phyloP scores from a whole-genome alignment of 2,113 vertebrate species.

The Misgurnus mizolepis region DNA sequence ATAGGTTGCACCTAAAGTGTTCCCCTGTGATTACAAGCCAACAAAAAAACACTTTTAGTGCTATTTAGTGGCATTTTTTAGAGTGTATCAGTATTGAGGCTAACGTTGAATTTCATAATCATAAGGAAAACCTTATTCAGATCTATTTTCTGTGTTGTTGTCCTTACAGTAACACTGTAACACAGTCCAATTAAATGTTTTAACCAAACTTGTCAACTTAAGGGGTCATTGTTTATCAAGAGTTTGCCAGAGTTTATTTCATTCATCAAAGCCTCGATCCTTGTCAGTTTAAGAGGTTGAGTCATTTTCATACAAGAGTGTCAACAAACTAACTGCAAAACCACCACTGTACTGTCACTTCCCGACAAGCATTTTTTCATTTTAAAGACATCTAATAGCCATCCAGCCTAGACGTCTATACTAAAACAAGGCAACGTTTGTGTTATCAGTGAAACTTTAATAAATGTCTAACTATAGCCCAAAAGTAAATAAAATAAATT shows the following conservation, averaged over 20 bases:
- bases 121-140: constrained; percentile 1
- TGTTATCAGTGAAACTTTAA: too few species aligned
- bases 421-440: too few species aligned
- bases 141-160: neutral
- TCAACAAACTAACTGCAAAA: constrained; percentile 9
- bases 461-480: too few species aligned
- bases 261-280: neutral
- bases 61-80: too few species aligned
- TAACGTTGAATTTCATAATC: neutral
- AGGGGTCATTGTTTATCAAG: neutral
- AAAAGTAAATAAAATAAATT: too few species aligned
- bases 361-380: too few species aligned
- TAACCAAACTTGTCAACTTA: constrained; percentile 1
- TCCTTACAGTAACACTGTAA: neutral
- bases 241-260: neutral
- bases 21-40: too few species aligned
- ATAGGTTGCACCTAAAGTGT: too few species aligned
- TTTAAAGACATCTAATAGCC: too few species aligned
- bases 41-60: too few species aligned
- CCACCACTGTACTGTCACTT: neutral
- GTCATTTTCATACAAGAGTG: constrained; percentile 10
- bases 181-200: neutral
- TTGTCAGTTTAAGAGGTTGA: constrained; percentile 7
- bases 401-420: too few species aligned
- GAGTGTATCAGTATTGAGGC: neutral